Percentiles rank a stretch among this genome's conserved stretches.
phyloP scores from a whole-genome alignment of 2,888 invertebrate genomes.

The Unio delphinus region DNA sequence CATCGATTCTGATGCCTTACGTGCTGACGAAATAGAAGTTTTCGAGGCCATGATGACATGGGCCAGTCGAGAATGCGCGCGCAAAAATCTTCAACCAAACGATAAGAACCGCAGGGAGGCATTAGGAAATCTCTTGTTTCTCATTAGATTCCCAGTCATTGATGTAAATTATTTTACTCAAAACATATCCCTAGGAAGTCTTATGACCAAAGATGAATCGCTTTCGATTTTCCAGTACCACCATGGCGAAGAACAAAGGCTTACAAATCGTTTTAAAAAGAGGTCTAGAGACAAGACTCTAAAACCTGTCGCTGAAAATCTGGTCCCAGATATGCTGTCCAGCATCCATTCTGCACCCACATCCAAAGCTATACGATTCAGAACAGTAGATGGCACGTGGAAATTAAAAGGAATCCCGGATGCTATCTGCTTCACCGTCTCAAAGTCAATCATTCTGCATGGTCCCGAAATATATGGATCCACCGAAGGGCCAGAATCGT shows the following conservation, averaged over 20 bases:
- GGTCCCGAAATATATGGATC: conserved; percentile 27
- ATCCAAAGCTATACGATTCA: conserved; percentile 23
- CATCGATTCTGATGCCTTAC: conserved; percentile 80
- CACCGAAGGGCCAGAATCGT: conserved; percentile 15
- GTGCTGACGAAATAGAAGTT: conserved; percentile 73
- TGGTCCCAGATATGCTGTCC: conserved; percentile 10
- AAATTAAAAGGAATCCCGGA: conserved; percentile 32
- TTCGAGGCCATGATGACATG: conserved; percentile 47
- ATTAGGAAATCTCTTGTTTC: conserved; percentile 47
- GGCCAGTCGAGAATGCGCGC: conserved; percentile 52
- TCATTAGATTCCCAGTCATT: conserved; percentile 57
- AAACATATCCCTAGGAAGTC: conserved; percentile 29
- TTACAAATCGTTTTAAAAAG: conserved; percentile 24
- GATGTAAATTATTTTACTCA: conserved; percentile 38
- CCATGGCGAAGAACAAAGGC: conserved; percentile 24
- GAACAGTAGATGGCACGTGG: conserved; percentile 32
- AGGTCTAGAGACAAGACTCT: conserved; percentile 22
- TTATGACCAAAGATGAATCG: conserved; percentile 31
- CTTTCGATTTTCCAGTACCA: conserved; percentile 33
- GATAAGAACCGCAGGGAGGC: conserved; percentile 45
- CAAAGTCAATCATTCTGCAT: conserved; percentile 27
- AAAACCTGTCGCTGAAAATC: conserved; percentile 8
- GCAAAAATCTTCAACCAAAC: conserved; percentile 38
- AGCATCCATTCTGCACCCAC: conserved; percentile 21
- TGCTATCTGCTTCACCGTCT: conserved; percentile 27